Evolutionary conservation across 2,888 invertebrate species (phyloP), one percentile per base, ranked within the genome.

Genomic region (Pristionchus exspectatus): DNA sequence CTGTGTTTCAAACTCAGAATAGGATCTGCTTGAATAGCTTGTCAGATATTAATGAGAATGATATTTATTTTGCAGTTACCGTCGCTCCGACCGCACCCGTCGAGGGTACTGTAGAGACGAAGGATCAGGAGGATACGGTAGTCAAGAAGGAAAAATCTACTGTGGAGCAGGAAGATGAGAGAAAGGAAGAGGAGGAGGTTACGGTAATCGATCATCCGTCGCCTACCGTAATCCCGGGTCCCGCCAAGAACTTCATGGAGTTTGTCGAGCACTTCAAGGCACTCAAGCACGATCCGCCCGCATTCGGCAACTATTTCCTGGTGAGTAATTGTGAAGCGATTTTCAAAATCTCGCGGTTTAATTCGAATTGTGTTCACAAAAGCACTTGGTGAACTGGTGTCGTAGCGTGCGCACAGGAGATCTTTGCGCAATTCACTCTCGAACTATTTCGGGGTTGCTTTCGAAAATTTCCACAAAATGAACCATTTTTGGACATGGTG

Each of bases 241-340:
- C 89, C 0, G 56, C 85, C 50, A 54, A 10, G 7, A 72, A 63
- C n/a, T 89, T 50, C 81, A 21, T 86, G 50, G 66, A 87, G 30
- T 89, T 91, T 66, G 18, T 54, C 66, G 50, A 18, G 63, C 89
- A 91, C 54, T 91, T 88, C 77, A 27, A 38, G 1, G 24, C 30
- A 0, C 69, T 91, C 10, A 81, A 81, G 38, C 77, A 77, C 21
- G 10, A 77, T 27, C 84, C 88, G 38, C 7, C 24, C 4, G 27
- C 50, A 21, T 87, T 91, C 69, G 90, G 89, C 30, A 66, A 63
- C 63, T 91, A 91, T 81, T 91, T 91, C 88, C 66, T 21, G 18
- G 38, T 18, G 2, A 21, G 14, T 21, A 38, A 77, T 18, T 77
- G 21, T 24, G 1, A 5, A 2, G 16, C 12, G 38, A 74, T n/a